These are phyloP conservation scores for Disparrhopalites patrizii DNA, from an alignment of 2,888 invertebrate species.

Conservation along the genomic window DNA sequence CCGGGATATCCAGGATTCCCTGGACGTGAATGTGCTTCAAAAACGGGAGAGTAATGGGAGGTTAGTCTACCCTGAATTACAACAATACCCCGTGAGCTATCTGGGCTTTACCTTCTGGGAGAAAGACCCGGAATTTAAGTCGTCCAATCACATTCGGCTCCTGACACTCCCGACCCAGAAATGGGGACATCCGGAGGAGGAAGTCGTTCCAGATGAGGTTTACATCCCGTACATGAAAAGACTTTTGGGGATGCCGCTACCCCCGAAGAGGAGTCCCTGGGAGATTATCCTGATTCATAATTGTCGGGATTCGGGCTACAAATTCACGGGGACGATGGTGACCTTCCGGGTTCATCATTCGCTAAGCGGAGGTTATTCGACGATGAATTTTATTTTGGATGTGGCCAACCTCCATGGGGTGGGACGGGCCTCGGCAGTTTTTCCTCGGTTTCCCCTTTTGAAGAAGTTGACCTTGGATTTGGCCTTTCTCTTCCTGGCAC, in stretches of 20 bases:
- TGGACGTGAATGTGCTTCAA: conserved; percentile 11
- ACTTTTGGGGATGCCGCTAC: conserved; percentile 21
- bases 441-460: conserved; percentile 4
- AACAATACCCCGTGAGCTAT: no score
- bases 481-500: conserved; percentile 5
- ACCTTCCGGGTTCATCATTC: conserved; percentile 39
- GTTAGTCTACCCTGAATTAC: conserved; percentile 14
- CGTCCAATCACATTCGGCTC: background rate
- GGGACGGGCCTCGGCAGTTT: background rate
- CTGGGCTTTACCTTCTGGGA: no score
- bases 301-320: no score
- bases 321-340: conserved; percentile 10
- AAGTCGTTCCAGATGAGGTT: background rate
- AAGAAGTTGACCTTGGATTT: conserved; percentile 14
- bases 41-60: no score
- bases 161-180: conserved; percentile 9
- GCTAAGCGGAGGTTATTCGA: conserved; percentile 26
- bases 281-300: conserved; percentile 35
- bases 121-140: background rate
- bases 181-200: no score
- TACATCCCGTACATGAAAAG: background rate
- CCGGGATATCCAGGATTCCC: background rate
- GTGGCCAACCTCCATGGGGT: no score
- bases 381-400: conserved; percentile 1
- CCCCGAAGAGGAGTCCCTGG: conserved; percentile 36